Evolutionary conservation across 1,140 invertebrate species (phyloP).

Genomic region (Lepeophtheirus salmonis): DNA sequence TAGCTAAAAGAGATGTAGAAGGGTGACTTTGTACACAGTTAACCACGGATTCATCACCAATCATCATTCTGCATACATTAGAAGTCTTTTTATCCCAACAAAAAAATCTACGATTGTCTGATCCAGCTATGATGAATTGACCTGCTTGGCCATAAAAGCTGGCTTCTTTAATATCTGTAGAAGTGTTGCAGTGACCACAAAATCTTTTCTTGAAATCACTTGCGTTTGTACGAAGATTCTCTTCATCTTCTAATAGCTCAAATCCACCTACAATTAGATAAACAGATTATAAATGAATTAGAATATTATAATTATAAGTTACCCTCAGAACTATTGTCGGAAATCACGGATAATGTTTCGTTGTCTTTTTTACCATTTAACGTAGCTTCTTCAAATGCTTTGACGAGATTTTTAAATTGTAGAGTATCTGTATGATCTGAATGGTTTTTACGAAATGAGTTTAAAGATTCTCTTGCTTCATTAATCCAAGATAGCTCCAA

Average conservation of each 20-base stretch:
- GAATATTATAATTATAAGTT: too few relatives aligned
- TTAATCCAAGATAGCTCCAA: neutral
- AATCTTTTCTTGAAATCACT: neutral
- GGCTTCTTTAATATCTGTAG: neutral
- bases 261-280: too few relatives aligned
- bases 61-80: neutral
- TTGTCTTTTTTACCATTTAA: too few relatives aligned
- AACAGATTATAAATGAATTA: too few relatives aligned
- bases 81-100: neutral
- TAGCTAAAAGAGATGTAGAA: neutral
- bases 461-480: neutral
- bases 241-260: neutral
- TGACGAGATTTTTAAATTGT: neutral
- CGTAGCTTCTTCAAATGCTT: too few relatives aligned
- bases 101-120: neutral
- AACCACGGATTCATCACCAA: neutral
- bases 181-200: neutral
- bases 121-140: neutral
- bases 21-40: neutral
- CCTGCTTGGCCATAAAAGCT: neutral
- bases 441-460: neutral
- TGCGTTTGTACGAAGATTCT: neutral
- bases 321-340: too few relatives aligned
- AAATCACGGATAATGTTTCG: too few relatives aligned
- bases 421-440: neutral